Base-by-base conservation (phyloP, 2,888 invertebrate species). In the Ischnura elegans region DNA sequence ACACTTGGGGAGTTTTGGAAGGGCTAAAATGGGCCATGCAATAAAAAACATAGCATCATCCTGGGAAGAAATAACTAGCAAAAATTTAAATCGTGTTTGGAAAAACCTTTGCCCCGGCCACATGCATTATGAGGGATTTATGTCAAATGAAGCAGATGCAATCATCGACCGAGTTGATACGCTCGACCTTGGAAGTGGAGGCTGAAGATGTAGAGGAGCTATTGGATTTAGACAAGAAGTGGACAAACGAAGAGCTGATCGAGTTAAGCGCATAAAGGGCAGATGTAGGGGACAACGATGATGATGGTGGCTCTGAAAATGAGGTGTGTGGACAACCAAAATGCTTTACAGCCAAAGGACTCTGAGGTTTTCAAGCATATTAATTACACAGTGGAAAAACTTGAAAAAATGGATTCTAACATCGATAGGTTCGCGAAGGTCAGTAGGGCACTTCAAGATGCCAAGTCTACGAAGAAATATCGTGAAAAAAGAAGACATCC, bases 81-180 rank as follows among this genome's bases (percentile, higher is more conserved):
- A 46, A 47, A 47, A 47, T 47, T 47, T 87, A 47, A 87, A 87
- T 87, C 29, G 87, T 87, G 29, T 87, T 87, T 87, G 87, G 87
- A 87, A 46, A 47, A 87, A 47, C n/a, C 61, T 61, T 61, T 61
- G 61, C 61, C 61, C 61, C 21, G 21, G 25, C n/a, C 61, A 3
- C 61, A n/a, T 61, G 13, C 55, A 55, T 55, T 55, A 21, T 21
- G 55, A 55, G 55, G 55, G 55, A 55, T 55, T 55, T 55, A 25
- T 8, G 61, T 3, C n/a, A 25, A 61, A 61, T 61, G 61, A 21
- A 61, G 61, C 6, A 25, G 61, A 61, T 16, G 61, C 21, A 25
- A 16, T 25, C 25, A 61, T 61, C 25, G 61, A 25, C 8, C 61
- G 61, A 61, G 61, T 2, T 61, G 61, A 61, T 61, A n/a, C n/a